Evolutionary conservation across 2,888 invertebrate genomes (phyloP), one percentile per base, ranked within the genome.

Genomic region (Hydrotaea diabolus): DNA sequence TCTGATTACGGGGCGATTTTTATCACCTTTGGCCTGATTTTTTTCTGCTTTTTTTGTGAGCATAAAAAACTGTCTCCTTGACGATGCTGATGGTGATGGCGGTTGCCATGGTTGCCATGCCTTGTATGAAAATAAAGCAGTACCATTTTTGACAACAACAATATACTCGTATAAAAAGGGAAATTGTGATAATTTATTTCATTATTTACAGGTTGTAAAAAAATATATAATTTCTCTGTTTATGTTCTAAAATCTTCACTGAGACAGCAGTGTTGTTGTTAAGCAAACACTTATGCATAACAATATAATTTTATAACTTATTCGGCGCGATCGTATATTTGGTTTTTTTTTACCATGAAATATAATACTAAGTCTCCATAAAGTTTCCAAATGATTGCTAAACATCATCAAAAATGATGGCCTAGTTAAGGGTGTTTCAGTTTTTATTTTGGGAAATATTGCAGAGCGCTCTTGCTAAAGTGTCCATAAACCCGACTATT

Each of bases 1-100:
- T 81, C 73, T 73, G 84, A 81, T 81, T 81, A 79, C 46, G 62
- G 71, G 71, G 17, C 62, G 84, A 85, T 79, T 82, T 78, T 79
- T 74, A 85, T 81, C 26, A 79, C 73, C 62, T 80, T 69, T 78
- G 73, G 39, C 72, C 73, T 79, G 81, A 81, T 81, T 79, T 81
- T 59, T 76, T 31, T n/a, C 55, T 72, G 17, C 75, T 43, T 26
- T 75, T 31, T n/a, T 72, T 72, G 17, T 19, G 26, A 19, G 21
- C 21, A 26, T 55, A 21, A 11, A 39, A 39, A n/a, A n/a, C 8
- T 62, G 26, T 9, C n/a, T 59, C 23, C 36, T 21, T 43, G 66
- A 23, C 43, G 43, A 21, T 23, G 43, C 43, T 69, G 36, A 64
- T n/a, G 36, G n/a, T 9, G 66, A 15, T 59, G 59, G 23, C 13